Conservation (phyloP, 1,140 invertebrate genomes). For the Drosophila ercepeae region DNA sequence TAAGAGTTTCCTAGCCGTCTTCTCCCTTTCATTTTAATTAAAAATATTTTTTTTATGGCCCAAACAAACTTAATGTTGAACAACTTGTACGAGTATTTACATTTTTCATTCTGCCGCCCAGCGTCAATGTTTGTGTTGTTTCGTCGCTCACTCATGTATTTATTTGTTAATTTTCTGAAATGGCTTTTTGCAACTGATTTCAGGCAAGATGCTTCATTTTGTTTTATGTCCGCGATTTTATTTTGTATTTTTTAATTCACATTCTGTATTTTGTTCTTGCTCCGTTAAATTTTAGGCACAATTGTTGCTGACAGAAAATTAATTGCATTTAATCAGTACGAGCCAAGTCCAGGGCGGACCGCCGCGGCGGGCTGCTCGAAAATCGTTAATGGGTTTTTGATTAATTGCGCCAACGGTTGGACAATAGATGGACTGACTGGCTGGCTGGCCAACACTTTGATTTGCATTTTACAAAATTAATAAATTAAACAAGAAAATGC, state of each 20-base stretch:
- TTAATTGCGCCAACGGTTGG: constrained; percentile 42
- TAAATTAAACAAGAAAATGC: constrained; percentile 34
- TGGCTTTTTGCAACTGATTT: constrained; percentile 44
- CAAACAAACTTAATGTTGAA: constrained; percentile 32
- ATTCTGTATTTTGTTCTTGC: constrained; percentile 3
- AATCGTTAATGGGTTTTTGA: constrained; percentile 62
- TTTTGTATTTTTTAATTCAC: background rate
- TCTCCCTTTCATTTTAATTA: constrained; percentile 33
- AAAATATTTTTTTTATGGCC: constrained; percentile 29
- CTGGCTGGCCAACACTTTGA: constrained; percentile 18
- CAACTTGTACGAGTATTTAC: constrained; percentile 39
- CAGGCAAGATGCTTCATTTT: constrained; percentile 42
- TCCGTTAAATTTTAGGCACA: constrained; percentile 51
- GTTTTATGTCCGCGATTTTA: constrained; percentile 23
- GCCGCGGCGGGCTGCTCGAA: constrained; percentile 16
- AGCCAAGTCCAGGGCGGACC: constrained; percentile 28
- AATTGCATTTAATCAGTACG: constrained; percentile 68
- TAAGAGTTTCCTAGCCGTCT: constrained; percentile 10
- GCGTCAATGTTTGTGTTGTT: constrained; percentile 4
- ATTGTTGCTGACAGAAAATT: constrained; percentile 71
- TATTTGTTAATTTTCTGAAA: constrained; percentile 50
- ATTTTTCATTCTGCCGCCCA: constrained; percentile 29
- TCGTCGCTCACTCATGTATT: constrained; percentile 31
- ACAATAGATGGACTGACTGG: constrained; percentile 19
- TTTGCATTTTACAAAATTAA: constrained; percentile 57